Base-by-base conservation (phyloP, 2,797 vertebrate species). In the Esox lucius region DNA sequence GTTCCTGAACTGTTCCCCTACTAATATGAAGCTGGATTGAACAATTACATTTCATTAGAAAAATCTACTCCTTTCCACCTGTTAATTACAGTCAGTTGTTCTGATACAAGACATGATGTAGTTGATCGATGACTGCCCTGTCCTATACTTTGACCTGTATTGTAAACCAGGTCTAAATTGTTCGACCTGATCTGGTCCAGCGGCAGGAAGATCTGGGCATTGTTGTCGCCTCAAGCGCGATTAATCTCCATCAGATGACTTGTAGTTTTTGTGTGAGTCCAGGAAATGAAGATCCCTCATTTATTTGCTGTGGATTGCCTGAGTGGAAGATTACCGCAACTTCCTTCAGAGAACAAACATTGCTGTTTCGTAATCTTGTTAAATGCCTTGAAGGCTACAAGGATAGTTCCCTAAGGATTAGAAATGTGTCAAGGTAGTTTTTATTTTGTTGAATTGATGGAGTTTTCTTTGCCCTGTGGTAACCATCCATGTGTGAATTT, bases 171-270 rank as follows among this genome's bases (percentile, higher is more conserved):
- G 61, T 1, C 15, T 2, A 13, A 31, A 31, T 31, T 17, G 12
- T 64, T 5, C 5, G 15, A 11, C 64, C 28, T 33, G 33, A 46
- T 15, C 19, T 4, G n/a, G 19, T 68, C 22, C n/a, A n/a, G 31
- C n/a, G 35, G 6, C n/a, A 15, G 5, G 64, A 26, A 12, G 9
- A 33, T 15, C 64, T 42, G 16, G 22, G 33, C 33, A 42, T n/a
- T 68, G 33, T 68, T 46, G 33, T 42, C 39, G n/a, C 39, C 66
- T 42, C 66, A 22, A 46, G 35, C 19, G 9, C 39, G 66, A 24
- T 68, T 68, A 35, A 35, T 68, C 66, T 42, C 46, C 9, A 68
- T 68, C 62, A 65, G 62, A 15, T 31, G 62, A 19, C 26, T 35
- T 68, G 35, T n/a, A 19, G 11, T 66, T 39, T 68, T 16, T 13